phyloP scores from a whole-genome alignment of 2,797 vertebrate genomes.

The Pangasius larnaudii region DNA sequence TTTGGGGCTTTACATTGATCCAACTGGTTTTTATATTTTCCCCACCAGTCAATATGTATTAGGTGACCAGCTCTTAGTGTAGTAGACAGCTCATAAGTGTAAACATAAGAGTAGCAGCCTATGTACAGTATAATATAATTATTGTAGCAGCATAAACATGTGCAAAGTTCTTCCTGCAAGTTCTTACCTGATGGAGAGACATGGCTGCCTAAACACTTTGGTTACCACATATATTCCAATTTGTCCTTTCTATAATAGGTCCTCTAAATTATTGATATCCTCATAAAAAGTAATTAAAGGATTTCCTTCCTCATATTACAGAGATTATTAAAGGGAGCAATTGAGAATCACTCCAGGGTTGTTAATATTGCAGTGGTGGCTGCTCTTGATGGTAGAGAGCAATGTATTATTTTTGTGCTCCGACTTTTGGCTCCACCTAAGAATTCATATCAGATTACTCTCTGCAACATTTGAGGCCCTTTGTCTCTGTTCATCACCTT shows the following conservation, averaged over 20 bases:
- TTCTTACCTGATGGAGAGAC: neutral
- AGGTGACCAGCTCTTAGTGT: neutral
- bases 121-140: too few species aligned
- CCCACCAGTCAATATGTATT: neutral
- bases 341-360: conserved; percentile 40
- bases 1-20: conserved; percentile 17
- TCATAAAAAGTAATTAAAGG: conserved; percentile 60
- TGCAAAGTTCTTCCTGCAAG: too few species aligned
- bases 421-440: conserved; percentile 26
- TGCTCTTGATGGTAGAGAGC: neutral
- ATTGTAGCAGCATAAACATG: too few species aligned
- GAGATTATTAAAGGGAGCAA: conserved; percentile 47
- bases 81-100: too few species aligned
- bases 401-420: conserved; percentile 2
- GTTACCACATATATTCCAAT: conserved; percentile 19
- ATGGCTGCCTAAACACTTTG: neutral
- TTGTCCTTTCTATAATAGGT: conserved; percentile 43
- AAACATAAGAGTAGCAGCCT: too few species aligned
- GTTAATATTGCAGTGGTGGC: conserved; percentile 26
- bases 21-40: conserved; percentile 17
- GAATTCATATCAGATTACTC: conserved; percentile 32
- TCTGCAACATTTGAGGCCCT: conserved; percentile 32
- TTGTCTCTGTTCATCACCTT: conserved; percentile 44
- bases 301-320: conserved; percentile 50
- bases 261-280: conserved; percentile 59